Conservation (phyloP, 1,140 invertebrate species). For the Drosophila mauritiana region DNA sequence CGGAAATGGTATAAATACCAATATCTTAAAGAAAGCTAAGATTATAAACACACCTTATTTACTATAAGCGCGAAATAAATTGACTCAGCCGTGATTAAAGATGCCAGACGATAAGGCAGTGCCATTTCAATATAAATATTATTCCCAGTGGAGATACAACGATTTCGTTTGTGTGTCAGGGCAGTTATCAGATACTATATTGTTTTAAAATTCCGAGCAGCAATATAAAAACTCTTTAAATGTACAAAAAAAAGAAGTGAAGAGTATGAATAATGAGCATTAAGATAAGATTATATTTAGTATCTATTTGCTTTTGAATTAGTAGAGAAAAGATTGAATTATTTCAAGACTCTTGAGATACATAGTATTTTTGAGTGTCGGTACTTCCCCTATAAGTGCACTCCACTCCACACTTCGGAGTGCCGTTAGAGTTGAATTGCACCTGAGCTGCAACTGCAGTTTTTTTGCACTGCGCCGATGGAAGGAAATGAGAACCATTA, state of each 20-base stretch:
- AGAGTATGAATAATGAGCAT: neutral
- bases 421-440: slow-evolving; percentile 24
- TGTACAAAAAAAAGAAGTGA: neutral
- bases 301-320: neutral
- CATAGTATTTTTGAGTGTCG: slow-evolving; percentile 1
- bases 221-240: too few relatives aligned
- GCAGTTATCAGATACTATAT: neutral
- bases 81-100: neutral
- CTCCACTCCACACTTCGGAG: slow-evolving; percentile 11
- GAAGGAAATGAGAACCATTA: slow-evolving; percentile 45
- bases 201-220: neutral
- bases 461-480: slow-evolving; percentile 16
- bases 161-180: neutral
- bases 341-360: neutral
- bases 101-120: neutral
- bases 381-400: slow-evolving; percentile 5
- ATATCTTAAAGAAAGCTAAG: neutral
- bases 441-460: slow-evolving; percentile 23
- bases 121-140: neutral
- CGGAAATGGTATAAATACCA: slow-evolving; percentile 6
- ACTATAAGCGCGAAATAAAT: neutral
- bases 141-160: neutral
- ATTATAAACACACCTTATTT: slow-evolving; percentile 8
- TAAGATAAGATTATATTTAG: neutral
- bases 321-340: neutral